Percentiles rank a stretch among this genome's conserved stretches.
These are phyloP conservation scores for Cuculus canorus DNA, from an alignment of 2,797 vertebrate genomes.

Conservation along the genomic window DNA sequence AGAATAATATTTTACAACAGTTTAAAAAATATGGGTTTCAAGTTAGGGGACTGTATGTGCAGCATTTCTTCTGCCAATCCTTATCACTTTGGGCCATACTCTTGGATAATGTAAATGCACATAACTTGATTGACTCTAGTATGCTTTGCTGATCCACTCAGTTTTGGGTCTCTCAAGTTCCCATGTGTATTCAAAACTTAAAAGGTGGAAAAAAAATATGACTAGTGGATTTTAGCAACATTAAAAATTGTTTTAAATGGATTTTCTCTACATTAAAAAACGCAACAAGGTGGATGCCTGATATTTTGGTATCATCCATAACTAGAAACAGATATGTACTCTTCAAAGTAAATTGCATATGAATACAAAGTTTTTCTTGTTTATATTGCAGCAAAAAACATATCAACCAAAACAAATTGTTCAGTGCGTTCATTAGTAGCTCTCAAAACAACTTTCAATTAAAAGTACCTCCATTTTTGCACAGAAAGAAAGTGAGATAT, in stretches of 20 bases:
- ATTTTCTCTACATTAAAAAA: slow-evolving; percentile 10
- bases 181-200: neutral
- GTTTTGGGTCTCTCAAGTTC: neutral
- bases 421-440: neutral
- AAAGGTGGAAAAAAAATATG: neutral
- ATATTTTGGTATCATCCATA: neutral
- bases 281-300: neutral
- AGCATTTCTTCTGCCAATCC: neutral
- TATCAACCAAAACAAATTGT: neutral
- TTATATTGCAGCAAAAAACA: neutral
- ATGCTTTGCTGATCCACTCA: slow-evolving; percentile 1
- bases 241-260: neutral
- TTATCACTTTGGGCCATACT: slow-evolving; percentile 8
- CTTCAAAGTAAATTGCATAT: neutral
- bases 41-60: neutral
- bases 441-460: neutral
- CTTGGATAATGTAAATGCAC: neutral
- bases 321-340: neutral
- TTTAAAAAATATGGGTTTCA: slow-evolving; percentile 4
- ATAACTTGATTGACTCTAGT: neutral
- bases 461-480: neutral
- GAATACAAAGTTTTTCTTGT: neutral
- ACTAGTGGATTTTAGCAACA: neutral
- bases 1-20: neutral
- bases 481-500: neutral